Base-by-base conservation (phyloP, 2,797 vertebrate genomes). In the Peromyscus aztecus region DNA sequence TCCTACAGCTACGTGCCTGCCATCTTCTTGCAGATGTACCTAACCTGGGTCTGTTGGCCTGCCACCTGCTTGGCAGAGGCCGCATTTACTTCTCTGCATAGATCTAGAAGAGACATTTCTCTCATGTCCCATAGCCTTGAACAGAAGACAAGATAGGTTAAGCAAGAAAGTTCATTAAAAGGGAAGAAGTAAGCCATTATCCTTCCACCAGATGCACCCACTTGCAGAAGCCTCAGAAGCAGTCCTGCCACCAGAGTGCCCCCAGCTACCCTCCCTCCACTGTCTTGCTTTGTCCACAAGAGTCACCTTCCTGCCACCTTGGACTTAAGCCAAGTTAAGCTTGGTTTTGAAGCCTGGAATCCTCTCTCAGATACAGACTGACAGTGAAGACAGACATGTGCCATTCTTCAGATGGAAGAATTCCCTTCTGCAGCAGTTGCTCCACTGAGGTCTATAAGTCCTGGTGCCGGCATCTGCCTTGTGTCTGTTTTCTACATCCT, bases 151-250 rank as follows among this genome's bases (percentile, higher is more conserved):
- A 63, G 49, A 43, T 31, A n/a, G 11, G 6, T 71, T 92, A 78
- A 78, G 40, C 61, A 65, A 94, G 16, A 94, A 14, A 77, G 19
- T 77, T 87, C 24, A 49, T 19, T 59, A 78, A 89, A 52, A 88
- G 4, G 29, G 8, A 46, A 93, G 21, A 37, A 43, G 9, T 78
- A 16, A 37, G 37, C 1, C 52, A 84, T 46, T 69, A n/a, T 92
- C 77, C 43, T 91, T 91, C n/a, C 8, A 43, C 80, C 10, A 83
- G 69, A 65, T 23, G 23, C 4, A 37, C 19, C n/a, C 27, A 67
- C 46, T 69, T 83, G 29, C 1, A 6, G 75, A 91, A 0, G 43
- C 0, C 11, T 84, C 67, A 11, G 13, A 37, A 0, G 9, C n/a
- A 8, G 13, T 31, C 21, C n/a, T 7, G 34, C 21, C 24, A 24